These are phyloP conservation scores for Ursus arctos DNA, from an alignment of 2,113 vertebrate species.

Conservation along the genomic window DNA sequence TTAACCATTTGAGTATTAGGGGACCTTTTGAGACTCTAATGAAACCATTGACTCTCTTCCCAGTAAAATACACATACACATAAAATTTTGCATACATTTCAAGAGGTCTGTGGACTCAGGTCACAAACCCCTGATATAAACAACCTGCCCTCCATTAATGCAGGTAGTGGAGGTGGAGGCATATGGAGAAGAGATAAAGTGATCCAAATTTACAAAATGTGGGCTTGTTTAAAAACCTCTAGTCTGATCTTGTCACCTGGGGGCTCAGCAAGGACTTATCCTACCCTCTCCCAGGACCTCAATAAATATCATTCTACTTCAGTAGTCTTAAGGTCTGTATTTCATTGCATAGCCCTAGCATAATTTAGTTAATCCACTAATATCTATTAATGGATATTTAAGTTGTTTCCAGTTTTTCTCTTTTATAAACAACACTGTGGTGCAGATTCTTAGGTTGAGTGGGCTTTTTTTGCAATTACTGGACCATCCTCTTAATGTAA, in stretches of 20 bases:
- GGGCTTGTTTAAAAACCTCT: not conserved
- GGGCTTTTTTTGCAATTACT: not conserved
- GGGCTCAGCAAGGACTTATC: not conserved
- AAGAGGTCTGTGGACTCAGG: not conserved
- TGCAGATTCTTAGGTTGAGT: not conserved
- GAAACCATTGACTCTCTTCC: not conserved
- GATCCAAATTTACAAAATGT: not conserved
- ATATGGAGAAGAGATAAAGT: not conserved
- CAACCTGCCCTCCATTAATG: not conserved
- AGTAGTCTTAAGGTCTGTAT: slow-evolving; percentile 7
- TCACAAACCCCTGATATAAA: not conserved
- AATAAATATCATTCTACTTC: not conserved
- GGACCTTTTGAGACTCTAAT: not conserved
- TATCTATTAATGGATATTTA: not conserved
- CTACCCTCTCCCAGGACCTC: not conserved
- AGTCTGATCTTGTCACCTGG: not conserved
- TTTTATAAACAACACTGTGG: not conserved
- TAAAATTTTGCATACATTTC: not conserved
- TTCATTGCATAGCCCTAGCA: not conserved
- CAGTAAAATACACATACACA: not conserved
- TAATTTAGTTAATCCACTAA: not conserved
- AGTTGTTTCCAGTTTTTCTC: slow-evolving; percentile 10
- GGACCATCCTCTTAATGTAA: not conserved
- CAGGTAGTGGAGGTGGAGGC: not conserved
- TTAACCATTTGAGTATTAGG: not conserved